Evolutionary conservation across 2,888 invertebrate species (phyloP).

Genomic region (Tridacna gigas): DNA sequence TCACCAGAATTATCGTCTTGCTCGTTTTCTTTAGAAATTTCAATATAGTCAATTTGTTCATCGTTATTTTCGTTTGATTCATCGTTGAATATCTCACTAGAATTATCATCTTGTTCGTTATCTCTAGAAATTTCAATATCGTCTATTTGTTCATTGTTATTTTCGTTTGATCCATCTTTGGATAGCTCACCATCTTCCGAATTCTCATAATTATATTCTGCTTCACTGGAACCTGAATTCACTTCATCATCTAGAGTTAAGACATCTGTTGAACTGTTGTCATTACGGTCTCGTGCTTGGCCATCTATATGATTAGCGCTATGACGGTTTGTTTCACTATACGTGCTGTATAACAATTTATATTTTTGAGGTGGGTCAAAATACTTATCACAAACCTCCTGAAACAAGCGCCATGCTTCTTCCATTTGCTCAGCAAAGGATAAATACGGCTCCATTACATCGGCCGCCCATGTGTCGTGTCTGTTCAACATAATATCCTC

Average conservation of each 20-base stretch:
- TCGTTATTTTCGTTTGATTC: background rate
- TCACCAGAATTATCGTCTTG: background rate
- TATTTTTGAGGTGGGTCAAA: constrained; percentile 25
- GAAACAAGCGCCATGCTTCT: constrained; percentile 55
- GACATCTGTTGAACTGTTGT: background rate
- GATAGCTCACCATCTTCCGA: background rate
- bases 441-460: constrained; percentile 38
- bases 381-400: constrained; percentile 53
- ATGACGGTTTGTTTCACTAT: background rate
- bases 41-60: background rate
- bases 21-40: background rate
- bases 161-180: background rate
- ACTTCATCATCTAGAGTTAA: background rate
- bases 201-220: background rate
- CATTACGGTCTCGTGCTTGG: background rate
- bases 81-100: background rate
- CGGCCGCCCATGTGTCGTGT: constrained; percentile 52
- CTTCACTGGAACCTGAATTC: background rate
- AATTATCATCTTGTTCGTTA: background rate
- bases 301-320: background rate
- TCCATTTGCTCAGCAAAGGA: constrained; percentile 52
- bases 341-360: background rate
- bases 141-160: background rate
- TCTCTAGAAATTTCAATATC: background rate
- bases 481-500: constrained; percentile 57